Conservation (phyloP, 2,888 invertebrate genomes). For the Leptopilina syphax region DNA sequence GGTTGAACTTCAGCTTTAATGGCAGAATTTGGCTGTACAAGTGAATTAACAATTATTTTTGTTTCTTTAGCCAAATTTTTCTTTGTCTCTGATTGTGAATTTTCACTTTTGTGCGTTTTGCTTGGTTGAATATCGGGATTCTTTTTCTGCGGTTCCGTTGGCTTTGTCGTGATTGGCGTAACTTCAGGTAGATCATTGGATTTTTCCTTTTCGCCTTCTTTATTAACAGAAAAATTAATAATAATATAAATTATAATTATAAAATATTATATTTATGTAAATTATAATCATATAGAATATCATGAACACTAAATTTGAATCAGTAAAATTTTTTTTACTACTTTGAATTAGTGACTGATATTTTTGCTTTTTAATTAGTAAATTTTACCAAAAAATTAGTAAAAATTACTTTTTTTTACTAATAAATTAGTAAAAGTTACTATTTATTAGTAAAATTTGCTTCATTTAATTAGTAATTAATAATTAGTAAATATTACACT, state of each 20-base stretch:
- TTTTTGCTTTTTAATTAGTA: no score
- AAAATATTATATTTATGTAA: no score
- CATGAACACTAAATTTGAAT: no score
- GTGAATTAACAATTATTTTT: slow-evolving; percentile 71
- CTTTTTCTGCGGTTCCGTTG: slow-evolving; percentile 66
- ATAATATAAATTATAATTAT: neutral
- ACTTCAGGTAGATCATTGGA: slow-evolving; percentile 42
- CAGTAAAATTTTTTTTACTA: no score
- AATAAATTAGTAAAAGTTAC: no score
- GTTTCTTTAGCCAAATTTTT: slow-evolving; percentile 65
- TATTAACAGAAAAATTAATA: neutral
- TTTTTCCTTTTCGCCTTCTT: slow-evolving; percentile 51
- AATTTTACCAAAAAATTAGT: no score
- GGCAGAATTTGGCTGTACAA: slow-evolving; percentile 66
- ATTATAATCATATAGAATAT: no score
- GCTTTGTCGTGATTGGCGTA: slow-evolving; percentile 70
- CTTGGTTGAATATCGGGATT: slow-evolving; percentile 71
- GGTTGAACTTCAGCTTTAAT: slow-evolving; percentile 58
- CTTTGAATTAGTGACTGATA: no score
- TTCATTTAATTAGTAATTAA: no score
- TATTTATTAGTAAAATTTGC: no score
- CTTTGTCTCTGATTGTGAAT: slow-evolving; percentile 66
- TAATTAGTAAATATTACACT: no score
- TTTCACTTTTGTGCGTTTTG: slow-evolving; percentile 67
- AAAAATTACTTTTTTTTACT: no score